These are phyloP conservation scores for Cyphomyrus discorhynchus DNA, from an alignment of 2,113 vertebrate species.

Conservation along the genomic window DNA sequence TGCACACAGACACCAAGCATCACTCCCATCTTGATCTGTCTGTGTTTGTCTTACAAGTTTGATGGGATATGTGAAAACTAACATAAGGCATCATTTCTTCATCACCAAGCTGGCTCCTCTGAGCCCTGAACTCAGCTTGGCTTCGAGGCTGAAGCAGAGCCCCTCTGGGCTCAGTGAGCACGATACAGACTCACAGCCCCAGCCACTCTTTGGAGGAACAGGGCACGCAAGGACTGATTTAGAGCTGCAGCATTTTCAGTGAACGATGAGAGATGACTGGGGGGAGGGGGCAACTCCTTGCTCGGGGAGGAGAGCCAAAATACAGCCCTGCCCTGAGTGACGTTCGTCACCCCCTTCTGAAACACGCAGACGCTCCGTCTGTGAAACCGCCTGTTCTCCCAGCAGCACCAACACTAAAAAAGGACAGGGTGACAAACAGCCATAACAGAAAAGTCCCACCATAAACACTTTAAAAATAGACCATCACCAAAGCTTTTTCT, in stretches of 20 bases:
- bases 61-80: background rate
- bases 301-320: background rate
- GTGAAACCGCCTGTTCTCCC: background rate
- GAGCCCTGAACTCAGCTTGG: background rate
- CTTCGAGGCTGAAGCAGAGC: background rate
- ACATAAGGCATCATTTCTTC: background rate
- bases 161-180: background rate
- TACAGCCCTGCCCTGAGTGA: background rate
- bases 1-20: background rate
- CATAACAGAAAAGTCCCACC: background rate
- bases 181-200: background rate
- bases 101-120: background rate
- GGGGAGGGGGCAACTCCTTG: background rate
- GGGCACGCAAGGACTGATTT: background rate
- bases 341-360: background rate
- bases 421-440: background rate
- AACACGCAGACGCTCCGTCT: constrained; percentile 2
- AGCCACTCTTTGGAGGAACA: background rate
- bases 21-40: background rate
- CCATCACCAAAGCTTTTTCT: background rate
- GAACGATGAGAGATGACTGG: background rate
- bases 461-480: constrained; percentile 15
- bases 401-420: background rate
- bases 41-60: background rate
- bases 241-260: background rate